These are phyloP conservation scores for Arvicanthis niloticus DNA, from an alignment of 2,113 vertebrate species.

Conservation along the genomic window DNA sequence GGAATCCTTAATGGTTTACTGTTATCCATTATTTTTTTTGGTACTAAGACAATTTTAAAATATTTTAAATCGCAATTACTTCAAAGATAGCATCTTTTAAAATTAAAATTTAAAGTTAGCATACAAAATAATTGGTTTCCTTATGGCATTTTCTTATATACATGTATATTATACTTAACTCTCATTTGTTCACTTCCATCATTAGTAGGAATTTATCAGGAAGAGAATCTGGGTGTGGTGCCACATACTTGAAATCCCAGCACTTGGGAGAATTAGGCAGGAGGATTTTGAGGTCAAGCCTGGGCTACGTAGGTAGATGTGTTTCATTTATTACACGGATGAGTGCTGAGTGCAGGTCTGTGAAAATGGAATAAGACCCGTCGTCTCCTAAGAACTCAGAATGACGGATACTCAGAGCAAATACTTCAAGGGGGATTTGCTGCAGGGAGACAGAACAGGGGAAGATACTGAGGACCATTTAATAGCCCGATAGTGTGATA, in stretches of 20 bases:
- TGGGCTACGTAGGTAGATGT: background rate
- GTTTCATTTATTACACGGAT: background rate
- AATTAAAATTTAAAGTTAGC: background rate
- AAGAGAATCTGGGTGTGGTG: background rate
- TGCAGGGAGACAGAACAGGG: background rate
- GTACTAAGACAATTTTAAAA: background rate
- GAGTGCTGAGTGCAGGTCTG: background rate
- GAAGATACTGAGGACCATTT: background rate
- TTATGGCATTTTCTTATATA: background rate
- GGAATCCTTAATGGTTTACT: background rate
- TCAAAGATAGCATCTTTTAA: background rate
- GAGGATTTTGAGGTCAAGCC: background rate
- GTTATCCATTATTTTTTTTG: background rate
- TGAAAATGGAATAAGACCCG: background rate
- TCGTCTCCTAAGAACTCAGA: background rate
- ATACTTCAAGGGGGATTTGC: background rate
- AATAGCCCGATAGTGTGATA: accelerated
- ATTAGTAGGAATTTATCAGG: background rate
- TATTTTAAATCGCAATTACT: background rate
- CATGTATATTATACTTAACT: background rate
- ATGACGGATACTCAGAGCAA: background rate
- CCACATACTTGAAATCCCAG: too few relatives aligned
- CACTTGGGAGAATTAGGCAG: background rate
- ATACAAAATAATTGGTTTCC: background rate
- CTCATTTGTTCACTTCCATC: background rate